Conservation (phyloP, 1,140 invertebrate species). For the Brachionus rotundiformis region DNA sequence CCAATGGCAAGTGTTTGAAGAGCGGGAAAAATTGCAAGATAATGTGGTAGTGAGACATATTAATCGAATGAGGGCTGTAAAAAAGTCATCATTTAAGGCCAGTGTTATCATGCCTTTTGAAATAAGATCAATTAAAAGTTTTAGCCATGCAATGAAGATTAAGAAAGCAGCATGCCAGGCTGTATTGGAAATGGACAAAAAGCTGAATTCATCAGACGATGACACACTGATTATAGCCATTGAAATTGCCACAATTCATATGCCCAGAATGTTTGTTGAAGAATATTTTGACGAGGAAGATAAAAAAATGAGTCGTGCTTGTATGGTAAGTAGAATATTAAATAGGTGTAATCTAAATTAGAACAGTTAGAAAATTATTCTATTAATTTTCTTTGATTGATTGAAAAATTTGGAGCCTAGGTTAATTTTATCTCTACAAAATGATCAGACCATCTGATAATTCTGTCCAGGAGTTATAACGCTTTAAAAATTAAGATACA, state of each 20-base stretch:
- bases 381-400: too few relatives aligned
- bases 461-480: too few relatives aligned
- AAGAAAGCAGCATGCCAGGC: constrained; percentile 32
- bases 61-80: constrained; percentile 16
- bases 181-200: constrained; percentile 49
- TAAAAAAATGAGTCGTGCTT: constrained; percentile 58
- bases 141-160: constrained; percentile 55
- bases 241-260: constrained; percentile 61
- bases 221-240: constrained; percentile 59
- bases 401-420: too few relatives aligned
- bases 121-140: constrained; percentile 58
- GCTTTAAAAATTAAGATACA: too few relatives aligned
- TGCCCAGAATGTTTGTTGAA: constrained; percentile 64
- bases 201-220: constrained; percentile 57
- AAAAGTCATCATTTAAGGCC: constrained; percentile 54
- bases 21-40: not conserved
- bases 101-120: constrained; percentile 63
- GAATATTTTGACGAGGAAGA: constrained; percentile 55
- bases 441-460: too few relatives aligned
- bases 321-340: constrained; percentile 59
- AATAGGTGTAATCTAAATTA: not conserved
- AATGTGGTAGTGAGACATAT: not conserved
- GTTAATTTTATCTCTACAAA: too few relatives aligned
- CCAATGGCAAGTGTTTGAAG: constrained; percentile 58
- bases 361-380: too few relatives aligned